Percentiles rank a stretch among this genome's conserved stretches.
phyloP scores from a whole-genome alignment of 2,113 vertebrate genomes.

The Opisthocomus hoazin region DNA sequence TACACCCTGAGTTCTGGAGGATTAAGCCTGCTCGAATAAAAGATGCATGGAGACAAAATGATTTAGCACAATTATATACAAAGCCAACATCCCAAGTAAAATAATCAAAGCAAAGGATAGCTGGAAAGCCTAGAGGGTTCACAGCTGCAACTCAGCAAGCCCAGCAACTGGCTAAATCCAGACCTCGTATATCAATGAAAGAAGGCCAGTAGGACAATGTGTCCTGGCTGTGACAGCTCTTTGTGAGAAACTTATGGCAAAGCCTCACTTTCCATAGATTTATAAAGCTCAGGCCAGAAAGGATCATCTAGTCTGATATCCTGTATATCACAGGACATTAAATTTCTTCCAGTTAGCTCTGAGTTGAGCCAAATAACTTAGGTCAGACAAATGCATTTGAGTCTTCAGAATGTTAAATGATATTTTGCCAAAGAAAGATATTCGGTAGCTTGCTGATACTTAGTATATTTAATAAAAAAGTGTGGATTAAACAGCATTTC shows the following conservation, averaged over 20 bases:
- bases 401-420: neutral
- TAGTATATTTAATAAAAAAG: neutral
- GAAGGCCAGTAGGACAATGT: constrained; percentile 31
- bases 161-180: neutral
- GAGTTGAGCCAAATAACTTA: constrained; percentile 20
- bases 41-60: neutral
- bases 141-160: neutral
- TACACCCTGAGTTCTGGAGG: neutral
- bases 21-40: neutral
- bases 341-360: constrained; percentile 36
- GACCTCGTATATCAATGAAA: constrained; percentile 4
- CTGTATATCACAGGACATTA: constrained; percentile 12
- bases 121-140: neutral
- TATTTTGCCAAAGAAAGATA: neutral
- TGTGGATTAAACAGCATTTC: neutral
- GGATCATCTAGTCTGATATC: neutral
- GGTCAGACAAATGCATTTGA: constrained; percentile 28
- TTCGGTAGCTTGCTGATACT: neutral
- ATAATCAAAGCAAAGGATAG: neutral
- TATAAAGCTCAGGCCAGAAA: constrained; percentile 35
- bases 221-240: constrained; percentile 10
- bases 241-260: constrained; percentile 24
- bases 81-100: neutral
- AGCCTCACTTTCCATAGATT: constrained; percentile 14
- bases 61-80: constrained; percentile 15